A percentile compares a stretch with the other conserved stretches of the same genome.
Evolutionary conservation across 1,140 invertebrate genomes (phyloP).

Genomic region (Drosophila sechellia): DNA sequence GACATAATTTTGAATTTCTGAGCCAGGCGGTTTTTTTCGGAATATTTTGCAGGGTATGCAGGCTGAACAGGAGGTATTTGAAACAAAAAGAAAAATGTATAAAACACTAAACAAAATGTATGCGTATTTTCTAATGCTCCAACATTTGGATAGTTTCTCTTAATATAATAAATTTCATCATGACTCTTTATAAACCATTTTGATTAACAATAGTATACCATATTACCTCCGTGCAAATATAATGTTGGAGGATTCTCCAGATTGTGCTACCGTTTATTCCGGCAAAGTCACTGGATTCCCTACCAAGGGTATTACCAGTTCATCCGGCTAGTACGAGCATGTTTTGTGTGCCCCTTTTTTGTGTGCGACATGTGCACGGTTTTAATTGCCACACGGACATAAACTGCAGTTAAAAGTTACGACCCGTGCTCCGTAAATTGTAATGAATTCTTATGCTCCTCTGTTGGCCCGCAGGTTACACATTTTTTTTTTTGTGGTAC

Average conservation of each 20-base stretch:
- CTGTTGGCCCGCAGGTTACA: slow-evolving; percentile 50
- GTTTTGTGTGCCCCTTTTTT: slow-evolving; percentile 10
- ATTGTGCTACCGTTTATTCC: too few species aligned
- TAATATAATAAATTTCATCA: too few species aligned
- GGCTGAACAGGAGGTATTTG: not conserved
- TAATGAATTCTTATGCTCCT: slow-evolving; percentile 70
- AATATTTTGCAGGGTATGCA: not conserved
- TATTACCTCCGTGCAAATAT: too few species aligned
- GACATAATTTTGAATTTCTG: slow-evolving; percentile 75
- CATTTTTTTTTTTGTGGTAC: slow-evolving; percentile 58
- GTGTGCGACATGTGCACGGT: slow-evolving; percentile 47
- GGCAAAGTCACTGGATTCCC: too few species aligned
- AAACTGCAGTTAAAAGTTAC: slow-evolving; percentile 54
- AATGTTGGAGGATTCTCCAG: too few species aligned
- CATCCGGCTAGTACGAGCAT: not conserved
- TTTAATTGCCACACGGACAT: slow-evolving; percentile 71
- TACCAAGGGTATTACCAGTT: slow-evolving; percentile 17
- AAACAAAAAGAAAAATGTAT: not conserved
- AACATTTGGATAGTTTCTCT: too few species aligned
- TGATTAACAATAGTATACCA: too few species aligned
- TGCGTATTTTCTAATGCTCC: too few species aligned
- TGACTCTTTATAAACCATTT: too few species aligned
- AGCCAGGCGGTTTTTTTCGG: slow-evolving; percentile 24
- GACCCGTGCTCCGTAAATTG: slow-evolving; percentile 62
- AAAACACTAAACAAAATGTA: too few species aligned